Evolutionary conservation across 1,140 invertebrate genomes (phyloP).

Genomic region (roundworm (Caenorhabditis elegans)): WBcel235 BX284605.5:572501-573000

Average conservation of each 20-base stretch:
- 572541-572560: background rate
- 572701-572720: background rate
- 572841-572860: background rate
- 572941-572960: too few relatives aligned
- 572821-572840: background rate
- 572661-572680: background rate
- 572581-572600: background rate
- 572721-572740: background rate
- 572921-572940: too few relatives aligned
- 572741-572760: too few relatives aligned
- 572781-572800: background rate
- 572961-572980: too few relatives aligned
- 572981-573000: too few relatives aligned
- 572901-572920: background rate
- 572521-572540: background rate
- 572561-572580: background rate
- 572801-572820: background rate
- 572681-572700: background rate
- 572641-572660: background rate
- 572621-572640: background rate
- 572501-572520: background rate
- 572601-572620: background rate
- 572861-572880: background rate
- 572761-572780: background rate
- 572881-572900: background rate